A percentile compares a stretch with the other conserved stretches of the same genome.
phyloP scores from a whole-genome alignment of 1,140 invertebrate genomes.

The silkworm (Bombyx mori) region DNA sequence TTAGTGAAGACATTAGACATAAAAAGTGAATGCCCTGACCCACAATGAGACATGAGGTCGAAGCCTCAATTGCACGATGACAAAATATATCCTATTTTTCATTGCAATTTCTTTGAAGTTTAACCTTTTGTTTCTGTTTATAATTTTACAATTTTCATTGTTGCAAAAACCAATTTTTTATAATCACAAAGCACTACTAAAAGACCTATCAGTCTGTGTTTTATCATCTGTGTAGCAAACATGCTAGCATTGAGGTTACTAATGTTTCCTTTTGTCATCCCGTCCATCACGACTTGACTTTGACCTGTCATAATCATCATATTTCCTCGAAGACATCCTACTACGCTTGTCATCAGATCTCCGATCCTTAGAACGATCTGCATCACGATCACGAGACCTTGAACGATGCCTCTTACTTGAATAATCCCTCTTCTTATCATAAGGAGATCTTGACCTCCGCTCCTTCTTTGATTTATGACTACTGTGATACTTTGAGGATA shows the following conservation, averaged over 20 bases:
- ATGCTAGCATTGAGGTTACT: constrained; percentile 5
- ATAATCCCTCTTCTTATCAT: constrained; percentile 63
- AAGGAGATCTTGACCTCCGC: constrained; percentile 60
- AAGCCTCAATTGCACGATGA: no score
- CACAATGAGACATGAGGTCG: no score
- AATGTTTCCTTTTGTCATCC: constrained; percentile 68
- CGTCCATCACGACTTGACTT: constrained; percentile 43
- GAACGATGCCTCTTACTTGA: constrained; percentile 63
- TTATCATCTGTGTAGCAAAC: no score
- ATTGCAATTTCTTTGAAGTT: no score
- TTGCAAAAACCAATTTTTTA: no score
- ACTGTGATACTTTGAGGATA: constrained; percentile 60
- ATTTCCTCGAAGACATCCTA: constrained; percentile 48
- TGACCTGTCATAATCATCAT: constrained; percentile 67
- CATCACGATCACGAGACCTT: constrained; percentile 52
- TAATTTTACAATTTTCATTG: no score
- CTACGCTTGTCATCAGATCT: constrained; percentile 51
- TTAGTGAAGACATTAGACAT: no score
- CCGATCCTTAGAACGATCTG: constrained; percentile 49
- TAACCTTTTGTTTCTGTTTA: no score
- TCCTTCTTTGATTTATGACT: constrained; percentile 64
- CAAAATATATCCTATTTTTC: no score
- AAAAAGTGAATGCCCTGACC: no score
- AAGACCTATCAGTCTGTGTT: no score
- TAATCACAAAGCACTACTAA: no score